These are phyloP conservation scores for Carcinoscorpius rotundicauda DNA, from an alignment of 1,140 invertebrate genomes.

Conservation along the genomic window DNA sequence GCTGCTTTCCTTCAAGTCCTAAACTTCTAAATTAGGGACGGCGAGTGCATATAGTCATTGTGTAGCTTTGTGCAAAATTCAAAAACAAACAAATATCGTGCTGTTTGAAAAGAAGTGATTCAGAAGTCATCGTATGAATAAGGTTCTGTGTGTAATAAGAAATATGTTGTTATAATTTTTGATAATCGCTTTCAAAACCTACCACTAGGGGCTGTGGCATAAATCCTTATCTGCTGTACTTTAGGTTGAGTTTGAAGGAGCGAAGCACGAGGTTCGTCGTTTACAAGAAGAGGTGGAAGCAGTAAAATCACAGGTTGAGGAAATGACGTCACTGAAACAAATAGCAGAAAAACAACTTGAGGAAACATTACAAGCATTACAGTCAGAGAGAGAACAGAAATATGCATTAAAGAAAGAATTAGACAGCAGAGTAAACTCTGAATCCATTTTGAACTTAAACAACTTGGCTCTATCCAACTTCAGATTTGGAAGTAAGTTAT, in stretches of 20 bases:
- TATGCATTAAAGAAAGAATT: conserved; percentile 94
- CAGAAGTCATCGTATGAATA: too few relatives aligned
- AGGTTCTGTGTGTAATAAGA: too few relatives aligned
- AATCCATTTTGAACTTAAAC: conserved; percentile 66
- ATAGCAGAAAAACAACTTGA: conserved; percentile 91
- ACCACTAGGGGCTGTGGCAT: too few relatives aligned
- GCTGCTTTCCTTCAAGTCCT: too few relatives aligned
- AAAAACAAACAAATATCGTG: too few relatives aligned
- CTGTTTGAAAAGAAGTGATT: too few relatives aligned
- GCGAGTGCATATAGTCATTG: too few relatives aligned
- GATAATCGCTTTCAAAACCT: too few relatives aligned
- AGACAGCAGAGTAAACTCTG: conserved; percentile 74
- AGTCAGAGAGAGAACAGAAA: conserved; percentile 91
- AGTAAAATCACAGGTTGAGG: conserved; percentile 62
- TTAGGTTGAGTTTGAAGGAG: conserved; percentile 94
- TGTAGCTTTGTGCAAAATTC: too few relatives aligned
- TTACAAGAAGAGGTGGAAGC: conserved; percentile 59
- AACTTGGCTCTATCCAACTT: conserved; percentile 23
- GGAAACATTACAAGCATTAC: conserved; percentile 82
- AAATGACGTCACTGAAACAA: conserved; percentile 73
- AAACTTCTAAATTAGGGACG: too few relatives aligned
- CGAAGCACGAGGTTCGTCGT: conserved; percentile 89
- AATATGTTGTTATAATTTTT: too few relatives aligned
- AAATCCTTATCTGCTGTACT: too few relatives aligned
- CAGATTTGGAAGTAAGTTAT: conserved; percentile 23